These are phyloP conservation scores for Caenorhabditis panamensis DNA, from an alignment of 2,888 invertebrate species.

Conservation along the genomic window DNA sequence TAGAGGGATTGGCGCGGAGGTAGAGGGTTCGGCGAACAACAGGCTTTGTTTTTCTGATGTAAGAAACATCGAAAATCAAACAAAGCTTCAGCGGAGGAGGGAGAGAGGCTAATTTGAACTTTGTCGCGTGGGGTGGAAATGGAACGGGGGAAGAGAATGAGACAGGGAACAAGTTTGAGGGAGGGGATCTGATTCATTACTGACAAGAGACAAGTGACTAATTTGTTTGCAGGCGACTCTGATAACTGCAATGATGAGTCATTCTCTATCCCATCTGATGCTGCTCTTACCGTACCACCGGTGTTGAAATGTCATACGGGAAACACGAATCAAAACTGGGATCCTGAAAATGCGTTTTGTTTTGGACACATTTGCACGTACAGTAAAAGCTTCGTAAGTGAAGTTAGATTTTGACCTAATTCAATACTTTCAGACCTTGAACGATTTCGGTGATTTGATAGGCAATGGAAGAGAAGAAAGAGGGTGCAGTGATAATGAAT, in stretches of 20 bases:
- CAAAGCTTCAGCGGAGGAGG: no score
- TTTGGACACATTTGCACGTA: slow-evolving; percentile 50
- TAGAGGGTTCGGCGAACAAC: slow-evolving; percentile 1
- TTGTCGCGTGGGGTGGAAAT: no score
- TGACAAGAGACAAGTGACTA: no score
- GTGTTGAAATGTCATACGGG: slow-evolving; percentile 13
- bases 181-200: no score
- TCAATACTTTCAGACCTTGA: neutral
- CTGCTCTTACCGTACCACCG: slow-evolving; percentile 1
- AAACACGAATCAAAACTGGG: no score
- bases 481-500: slow-evolving; percentile 18
- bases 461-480: neutral
- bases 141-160: no score
- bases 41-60: neutral
- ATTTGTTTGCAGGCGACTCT: slow-evolving; percentile 12
- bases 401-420: neutral
- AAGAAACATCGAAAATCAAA: no score
- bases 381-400: neutral
- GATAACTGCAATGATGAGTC: slow-evolving; percentile 35
- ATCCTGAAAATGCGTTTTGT: slow-evolving; percentile 13
- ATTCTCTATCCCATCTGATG: slow-evolving; percentile 20
- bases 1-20: no score
- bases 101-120: no score
- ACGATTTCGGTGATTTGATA: slow-evolving; percentile 37
- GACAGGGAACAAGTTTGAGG: no score